Evolutionary conservation across 53 echinoderm and acorn worm genomes (phyloP), one percentile per base, ranked within the genome.

Genomic region (Stichopus horrens): DNA sequence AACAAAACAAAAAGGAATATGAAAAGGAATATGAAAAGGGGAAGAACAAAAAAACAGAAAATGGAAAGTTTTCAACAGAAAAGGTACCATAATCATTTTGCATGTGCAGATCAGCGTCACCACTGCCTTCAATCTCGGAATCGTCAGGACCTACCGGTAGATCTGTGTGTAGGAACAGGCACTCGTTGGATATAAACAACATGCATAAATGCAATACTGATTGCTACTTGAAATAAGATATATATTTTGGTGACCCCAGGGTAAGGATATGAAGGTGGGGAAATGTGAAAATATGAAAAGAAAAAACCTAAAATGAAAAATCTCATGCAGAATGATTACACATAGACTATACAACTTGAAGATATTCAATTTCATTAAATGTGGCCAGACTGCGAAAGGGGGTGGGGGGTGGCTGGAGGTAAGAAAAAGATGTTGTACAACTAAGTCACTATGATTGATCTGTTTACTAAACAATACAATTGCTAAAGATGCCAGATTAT

Each of bases 51-150:
- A 67, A 85, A 63, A 23, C 8, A 83, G 57, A 9, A 83, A 75
- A 75, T 23, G 75, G 75, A 9, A 16, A 8, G 52, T 74, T 87
- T 87, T 74, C 77, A 76, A 76, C 77, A 54, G 51, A 76, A 87
- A 87, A 74, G 75, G 74, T 87, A 87, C 87, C 87, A 87, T 87
- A 87, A 87, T 87, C 87, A 75, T 87, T 87, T 87, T 87, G 87
- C 75, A 87, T 74, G 75, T 87, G 87, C 9, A 87, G 53, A 53
- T 87, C 87, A 10, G 23, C 4, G 53, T 86, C 86, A 8, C 87
- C 87, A 75, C 87, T 87, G 18, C 74, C 74, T 57, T 87, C 87
- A 8, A 11, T 9, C 5, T 87, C 87, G n/a, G 55, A 52, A 73
- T 87, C 85, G 52, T 85, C 85, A 5, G 63, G 21, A 11, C 68